Evolutionary conservation across 2,888 invertebrate species (phyloP).

Genomic region (Drosophila lutescens): DNA sequence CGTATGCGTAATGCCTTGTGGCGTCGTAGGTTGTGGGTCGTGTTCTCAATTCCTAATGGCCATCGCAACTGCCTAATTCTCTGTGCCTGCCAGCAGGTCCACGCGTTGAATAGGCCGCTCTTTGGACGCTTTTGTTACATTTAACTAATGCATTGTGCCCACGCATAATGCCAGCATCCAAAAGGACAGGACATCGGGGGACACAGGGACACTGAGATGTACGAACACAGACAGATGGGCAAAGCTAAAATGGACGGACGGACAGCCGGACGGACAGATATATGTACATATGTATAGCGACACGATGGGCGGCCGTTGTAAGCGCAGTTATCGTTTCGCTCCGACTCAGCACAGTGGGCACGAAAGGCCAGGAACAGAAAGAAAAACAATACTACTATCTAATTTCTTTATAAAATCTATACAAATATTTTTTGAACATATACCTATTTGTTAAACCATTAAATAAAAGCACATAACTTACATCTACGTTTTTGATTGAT

Average conservation of each 20-base stretch:
- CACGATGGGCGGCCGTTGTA: slow-evolving; percentile 31
- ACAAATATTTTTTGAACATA: too few species aligned
- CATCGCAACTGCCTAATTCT: slow-evolving; percentile 57
- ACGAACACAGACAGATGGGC: slow-evolving; percentile 11
- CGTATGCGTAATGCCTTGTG: slow-evolving; percentile 28
- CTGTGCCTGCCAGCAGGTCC: slow-evolving; percentile 19
- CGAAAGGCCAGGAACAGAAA: neutral
- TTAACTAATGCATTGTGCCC: slow-evolving; percentile 71
- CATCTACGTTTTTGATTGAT: too few species aligned
- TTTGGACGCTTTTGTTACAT: slow-evolving; percentile 62
- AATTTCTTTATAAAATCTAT: too few species aligned
- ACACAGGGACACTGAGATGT: slow-evolving; percentile 6
- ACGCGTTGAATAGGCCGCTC: slow-evolving; percentile 26
- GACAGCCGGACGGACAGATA: slow-evolving; percentile 7
- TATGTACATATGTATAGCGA: slow-evolving; percentile 12
- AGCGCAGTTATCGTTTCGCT: slow-evolving; percentile 21
- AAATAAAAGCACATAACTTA: too few species aligned
- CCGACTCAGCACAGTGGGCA: slow-evolving; percentile 1
- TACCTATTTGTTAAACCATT: too few species aligned
- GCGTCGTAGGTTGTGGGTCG: slow-evolving; percentile 16
- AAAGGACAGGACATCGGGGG: slow-evolving; percentile 8
- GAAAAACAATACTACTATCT: too few species aligned
- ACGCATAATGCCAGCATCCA: slow-evolving; percentile 58
- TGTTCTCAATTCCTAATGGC: slow-evolving; percentile 45
- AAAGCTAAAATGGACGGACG: neutral